Conservation (phyloP, 2,888 invertebrate species). For the Orthosia gracilis region DNA sequence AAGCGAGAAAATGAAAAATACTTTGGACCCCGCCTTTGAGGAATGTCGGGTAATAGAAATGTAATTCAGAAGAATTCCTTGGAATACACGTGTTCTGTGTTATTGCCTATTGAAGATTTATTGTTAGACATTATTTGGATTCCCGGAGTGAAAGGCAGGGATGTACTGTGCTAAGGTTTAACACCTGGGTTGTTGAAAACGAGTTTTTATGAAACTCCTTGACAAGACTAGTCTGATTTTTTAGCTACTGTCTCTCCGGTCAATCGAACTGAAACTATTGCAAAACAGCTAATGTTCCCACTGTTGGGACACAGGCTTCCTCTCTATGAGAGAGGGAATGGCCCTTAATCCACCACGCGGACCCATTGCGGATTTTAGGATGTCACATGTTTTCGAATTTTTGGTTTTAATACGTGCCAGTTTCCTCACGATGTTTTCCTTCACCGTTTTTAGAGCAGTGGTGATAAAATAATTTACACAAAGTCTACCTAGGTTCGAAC, state of each 20-base stretch:
- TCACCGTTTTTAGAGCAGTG: no score
- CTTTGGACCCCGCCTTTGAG: conserved; percentile 32
- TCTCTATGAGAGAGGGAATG: no score
- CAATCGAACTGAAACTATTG: neutral
- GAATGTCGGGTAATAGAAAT: conserved; percentile 56
- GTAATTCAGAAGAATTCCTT: conserved; percentile 56
- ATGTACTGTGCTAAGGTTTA: neutral
- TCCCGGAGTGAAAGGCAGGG: neutral
- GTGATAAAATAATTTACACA: no score
- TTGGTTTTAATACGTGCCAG: no score
- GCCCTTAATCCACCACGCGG: no score
- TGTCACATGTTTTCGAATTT: no score
- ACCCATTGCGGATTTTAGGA: no score
- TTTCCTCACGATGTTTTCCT: no score
- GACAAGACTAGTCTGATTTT: no score
- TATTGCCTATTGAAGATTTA: conserved; percentile 56
- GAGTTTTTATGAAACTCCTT: neutral
- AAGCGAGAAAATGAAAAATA: conserved; percentile 50
- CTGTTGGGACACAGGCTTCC: no score
- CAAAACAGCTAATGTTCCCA: neutral
- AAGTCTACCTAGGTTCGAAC: no score
- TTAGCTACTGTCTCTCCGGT: no score
- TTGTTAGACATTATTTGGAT: conserved; percentile 46
- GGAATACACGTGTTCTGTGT: conserved; percentile 52
- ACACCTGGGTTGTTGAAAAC: neutral